Conservation (phyloP, 2,797 vertebrate species). For the Echeneis naucrates region DNA sequence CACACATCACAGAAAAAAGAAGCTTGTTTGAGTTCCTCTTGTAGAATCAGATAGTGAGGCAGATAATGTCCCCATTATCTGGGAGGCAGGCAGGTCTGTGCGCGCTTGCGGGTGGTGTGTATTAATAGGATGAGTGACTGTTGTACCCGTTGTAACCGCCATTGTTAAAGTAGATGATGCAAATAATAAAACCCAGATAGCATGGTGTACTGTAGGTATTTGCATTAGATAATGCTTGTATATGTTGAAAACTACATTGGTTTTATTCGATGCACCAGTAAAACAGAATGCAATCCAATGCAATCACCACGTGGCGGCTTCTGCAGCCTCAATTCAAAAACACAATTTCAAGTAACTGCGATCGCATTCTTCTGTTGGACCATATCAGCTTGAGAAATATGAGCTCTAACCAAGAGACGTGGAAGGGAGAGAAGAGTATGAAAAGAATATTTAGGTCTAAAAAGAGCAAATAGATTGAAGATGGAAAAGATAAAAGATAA, state of each 20-base stretch:
- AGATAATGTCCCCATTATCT: too few relatives aligned
- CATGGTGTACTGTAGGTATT: constrained; percentile 4
- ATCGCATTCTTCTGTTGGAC: background rate
- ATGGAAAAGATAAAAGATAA: constrained; percentile 35
- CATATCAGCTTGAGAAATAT: background rate
- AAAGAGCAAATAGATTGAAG: background rate
- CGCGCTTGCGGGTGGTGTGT: constrained; percentile 3
- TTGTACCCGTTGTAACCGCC: constrained; percentile 52
- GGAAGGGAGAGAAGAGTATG: background rate
- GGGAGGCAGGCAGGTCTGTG: constrained; percentile 8
- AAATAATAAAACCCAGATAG: constrained; percentile 43
- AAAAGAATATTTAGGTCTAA: too few relatives aligned
- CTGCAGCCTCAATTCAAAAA: background rate
- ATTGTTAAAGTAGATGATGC: constrained; percentile 34
- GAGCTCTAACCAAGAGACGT: background rate
- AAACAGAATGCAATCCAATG: background rate
- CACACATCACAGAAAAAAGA: constrained; percentile 40
- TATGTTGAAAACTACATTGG: background rate
- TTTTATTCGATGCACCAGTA: background rate
- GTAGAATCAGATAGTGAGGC: constrained; percentile 19
- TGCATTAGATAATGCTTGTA: constrained; percentile 1
- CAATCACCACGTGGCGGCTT: background rate
- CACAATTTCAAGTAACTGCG: background rate
- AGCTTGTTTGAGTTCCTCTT: constrained; percentile 50
- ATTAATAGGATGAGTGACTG: constrained; percentile 24